Percentiles rank a stretch among this genome's conserved stretches.
Conservation (phyloP, 2,113 vertebrate species). For the Cyanistes caeruleus region DNA sequence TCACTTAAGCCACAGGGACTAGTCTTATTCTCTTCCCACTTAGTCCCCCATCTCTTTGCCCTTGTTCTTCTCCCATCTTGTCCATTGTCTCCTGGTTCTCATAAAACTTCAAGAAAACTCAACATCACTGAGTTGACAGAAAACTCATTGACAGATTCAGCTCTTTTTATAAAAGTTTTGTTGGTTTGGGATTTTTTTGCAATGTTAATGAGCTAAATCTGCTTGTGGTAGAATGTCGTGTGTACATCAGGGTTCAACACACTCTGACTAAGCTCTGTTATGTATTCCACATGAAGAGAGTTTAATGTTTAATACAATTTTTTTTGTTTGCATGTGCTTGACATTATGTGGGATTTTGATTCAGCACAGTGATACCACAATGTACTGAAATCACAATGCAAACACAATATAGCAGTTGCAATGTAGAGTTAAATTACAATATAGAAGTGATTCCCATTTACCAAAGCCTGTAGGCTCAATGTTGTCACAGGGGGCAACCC, state of each 20-base stretch:
- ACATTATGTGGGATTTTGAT: background rate
- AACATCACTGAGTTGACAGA: background rate
- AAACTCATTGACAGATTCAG: background rate
- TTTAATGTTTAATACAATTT: background rate
- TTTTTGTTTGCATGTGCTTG: background rate
- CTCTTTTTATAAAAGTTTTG: background rate
- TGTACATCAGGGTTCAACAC: background rate
- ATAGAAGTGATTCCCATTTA: background rate
- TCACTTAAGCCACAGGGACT: background rate
- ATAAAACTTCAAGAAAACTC: background rate
- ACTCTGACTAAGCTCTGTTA: background rate
- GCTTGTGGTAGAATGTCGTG: background rate
- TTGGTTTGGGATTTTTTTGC: background rate
- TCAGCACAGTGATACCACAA: background rate
- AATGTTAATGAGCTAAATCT: background rate
- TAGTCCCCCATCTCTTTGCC: background rate
- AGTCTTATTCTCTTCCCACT: background rate
- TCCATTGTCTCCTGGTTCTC: background rate
- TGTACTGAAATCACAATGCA: background rate
- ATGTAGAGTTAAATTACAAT: background rate
- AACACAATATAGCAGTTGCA: background rate
- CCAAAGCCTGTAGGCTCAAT: background rate
- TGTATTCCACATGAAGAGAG: background rate
- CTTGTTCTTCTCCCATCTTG: background rate
- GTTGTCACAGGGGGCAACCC: background rate